Conservation (phyloP, 1,140 invertebrate species). For the Procambarus virginalis region DNA sequence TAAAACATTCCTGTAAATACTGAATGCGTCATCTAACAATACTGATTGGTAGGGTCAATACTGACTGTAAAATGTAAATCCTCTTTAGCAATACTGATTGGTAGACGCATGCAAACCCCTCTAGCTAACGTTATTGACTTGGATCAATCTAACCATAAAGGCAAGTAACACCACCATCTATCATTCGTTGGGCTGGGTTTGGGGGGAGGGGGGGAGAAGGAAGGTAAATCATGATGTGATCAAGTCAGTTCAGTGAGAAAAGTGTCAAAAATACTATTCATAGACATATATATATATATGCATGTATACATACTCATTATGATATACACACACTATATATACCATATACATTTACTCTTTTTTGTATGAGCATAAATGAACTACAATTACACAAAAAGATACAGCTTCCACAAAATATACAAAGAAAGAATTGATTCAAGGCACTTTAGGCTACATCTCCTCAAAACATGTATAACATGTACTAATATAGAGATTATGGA, state of each 20-base stretch:
- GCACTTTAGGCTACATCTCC: not conserved
- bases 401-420: constrained; percentile 4
- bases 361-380: constrained; percentile 3
- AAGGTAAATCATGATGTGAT: not conserved
- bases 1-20: not conserved
- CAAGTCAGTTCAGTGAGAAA: not conserved
- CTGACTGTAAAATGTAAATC: not conserved
- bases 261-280: not conserved
- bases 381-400: constrained; percentile 4
- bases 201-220: too few relatives aligned
- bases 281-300: constrained; percentile 1
- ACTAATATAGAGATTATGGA: not conserved
- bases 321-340: not conserved
- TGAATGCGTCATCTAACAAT: not conserved
- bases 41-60: not conserved
- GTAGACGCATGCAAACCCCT: not conserved
- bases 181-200: not conserved
- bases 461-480: not conserved
- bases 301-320: not conserved
- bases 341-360: not conserved
- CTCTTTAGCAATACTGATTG: not conserved
- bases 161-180: not conserved
- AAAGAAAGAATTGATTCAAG: constrained; percentile 3
- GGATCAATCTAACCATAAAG: not conserved
- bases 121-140: not conserved